phyloP scores from a whole-genome alignment of 2,888 invertebrate species.

The Drepanosiphum platanoidis region DNA sequence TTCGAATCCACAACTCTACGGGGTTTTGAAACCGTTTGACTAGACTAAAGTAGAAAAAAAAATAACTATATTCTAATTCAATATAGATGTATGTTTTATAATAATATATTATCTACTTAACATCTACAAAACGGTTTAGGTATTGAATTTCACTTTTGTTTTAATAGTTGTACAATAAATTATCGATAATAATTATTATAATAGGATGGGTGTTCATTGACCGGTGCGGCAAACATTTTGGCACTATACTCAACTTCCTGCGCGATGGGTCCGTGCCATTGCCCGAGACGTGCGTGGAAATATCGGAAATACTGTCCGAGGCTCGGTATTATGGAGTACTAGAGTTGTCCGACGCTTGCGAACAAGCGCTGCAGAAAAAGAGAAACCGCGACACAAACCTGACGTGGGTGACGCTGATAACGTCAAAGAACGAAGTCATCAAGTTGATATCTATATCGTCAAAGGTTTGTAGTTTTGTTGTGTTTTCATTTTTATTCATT shows the following conservation, averaged over 20 bases:
- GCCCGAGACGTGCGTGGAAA: constrained; percentile 90
- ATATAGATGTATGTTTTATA: too few species aligned
- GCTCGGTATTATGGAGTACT: constrained; percentile 96
- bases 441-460: constrained; percentile 84
- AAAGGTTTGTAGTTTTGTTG: constrained; percentile 70
- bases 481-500: constrained; percentile 1
- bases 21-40: constrained; percentile 63
- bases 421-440: constrained; percentile 89
- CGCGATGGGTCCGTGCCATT: constrained; percentile 92
- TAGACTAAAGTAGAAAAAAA: too few species aligned
- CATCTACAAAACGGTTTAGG: too few species aligned
- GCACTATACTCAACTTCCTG: constrained; percentile 92
- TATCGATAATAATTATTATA: constrained; percentile 62
- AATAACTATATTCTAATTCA: too few species aligned
- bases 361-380: constrained; percentile 84
- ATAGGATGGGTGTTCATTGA: constrained; percentile 98
- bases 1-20: too few species aligned
- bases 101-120: too few species aligned
- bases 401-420: constrained; percentile 93
- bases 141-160: too few species aligned
- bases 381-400: constrained; percentile 85
- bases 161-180: background rate
- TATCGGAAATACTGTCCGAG: constrained; percentile 91
- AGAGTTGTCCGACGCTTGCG: constrained; percentile 87
- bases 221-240: constrained; percentile 97